phyloP scores from a whole-genome alignment of 2,113 vertebrate genomes.

The Psettodes erumei region DNA sequence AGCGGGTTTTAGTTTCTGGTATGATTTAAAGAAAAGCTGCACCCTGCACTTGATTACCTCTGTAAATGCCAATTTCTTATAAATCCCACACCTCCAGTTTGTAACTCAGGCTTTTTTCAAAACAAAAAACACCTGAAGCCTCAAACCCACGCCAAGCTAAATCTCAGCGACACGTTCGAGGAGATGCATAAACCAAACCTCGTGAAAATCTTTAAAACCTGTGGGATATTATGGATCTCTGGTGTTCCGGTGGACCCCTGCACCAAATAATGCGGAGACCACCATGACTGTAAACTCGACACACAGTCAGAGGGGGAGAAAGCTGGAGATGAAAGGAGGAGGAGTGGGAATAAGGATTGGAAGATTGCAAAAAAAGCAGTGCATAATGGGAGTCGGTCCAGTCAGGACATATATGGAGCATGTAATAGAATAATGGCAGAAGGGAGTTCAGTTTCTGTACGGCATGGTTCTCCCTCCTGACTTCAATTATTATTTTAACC shows the following conservation, averaged over 20 bases:
- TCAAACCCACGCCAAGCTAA: background rate
- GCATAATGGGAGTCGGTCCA: conserved; percentile 3
- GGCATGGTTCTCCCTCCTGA: background rate
- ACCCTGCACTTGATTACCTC: background rate
- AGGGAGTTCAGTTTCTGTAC: background rate
- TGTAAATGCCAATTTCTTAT: background rate
- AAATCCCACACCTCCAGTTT: background rate
- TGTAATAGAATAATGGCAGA: conserved; percentile 21
- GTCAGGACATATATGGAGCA: conserved; percentile 40
- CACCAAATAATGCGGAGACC: conserved; percentile 42
- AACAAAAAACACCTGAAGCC: background rate
- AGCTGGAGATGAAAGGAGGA: conserved; percentile 10
- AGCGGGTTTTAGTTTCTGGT: background rate
- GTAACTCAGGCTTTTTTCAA: background rate
- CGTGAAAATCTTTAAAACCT: too few relatives aligned
- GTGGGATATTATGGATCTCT: conserved; percentile 13
- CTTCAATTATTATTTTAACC: background rate
- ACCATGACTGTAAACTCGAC: conserved; percentile 50
- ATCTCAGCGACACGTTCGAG: too few relatives aligned
- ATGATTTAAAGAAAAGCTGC: background rate
- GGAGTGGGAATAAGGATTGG: conserved; percentile 12
- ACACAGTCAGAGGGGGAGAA: conserved; percentile 13
- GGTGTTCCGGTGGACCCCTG: conserved; percentile 23
- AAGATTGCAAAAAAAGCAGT: conserved; percentile 23
- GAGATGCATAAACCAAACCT: background rate